Conservation (phyloP, 1,140 invertebrate species). For the Ridgeia piscesae region DNA sequence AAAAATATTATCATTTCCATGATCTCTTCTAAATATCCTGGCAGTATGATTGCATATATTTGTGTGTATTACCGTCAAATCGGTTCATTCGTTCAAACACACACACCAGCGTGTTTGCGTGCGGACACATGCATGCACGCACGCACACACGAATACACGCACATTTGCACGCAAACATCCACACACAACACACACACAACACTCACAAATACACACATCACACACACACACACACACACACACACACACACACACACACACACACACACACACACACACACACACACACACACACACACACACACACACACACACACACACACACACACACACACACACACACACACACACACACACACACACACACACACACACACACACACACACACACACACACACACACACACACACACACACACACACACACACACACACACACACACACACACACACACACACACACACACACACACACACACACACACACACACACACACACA, state of each 20-base stretch:
- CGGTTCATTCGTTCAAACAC: too few relatives aligned
- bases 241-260: conserved; percentile 8
- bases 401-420: background rate
- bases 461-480: conserved; percentile 19
- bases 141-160: too few relatives aligned
- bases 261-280: conserved; percentile 21
- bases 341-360: background rate
- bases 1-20: too few relatives aligned
- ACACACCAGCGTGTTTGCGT: too few relatives aligned
- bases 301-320: conserved; percentile 26
- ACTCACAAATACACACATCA: too few relatives aligned
- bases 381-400: background rate
- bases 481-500: too few relatives aligned
- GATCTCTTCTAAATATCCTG: too few relatives aligned
- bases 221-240: conserved; percentile 18
- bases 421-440: conserved; percentile 5
- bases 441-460: conserved; percentile 25
- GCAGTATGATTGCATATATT: too few relatives aligned
- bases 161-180: too few relatives aligned
- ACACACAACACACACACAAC: too few relatives aligned
- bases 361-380: conserved; percentile 5
- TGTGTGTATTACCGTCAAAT: too few relatives aligned
- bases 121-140: too few relatives aligned
- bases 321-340: conserved; percentile 23
- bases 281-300: conserved; percentile 26